Percentiles rank a stretch among this genome's conserved stretches.
Conservation (phyloP, 2,797 vertebrate species). For the Falco naumanni region DNA sequence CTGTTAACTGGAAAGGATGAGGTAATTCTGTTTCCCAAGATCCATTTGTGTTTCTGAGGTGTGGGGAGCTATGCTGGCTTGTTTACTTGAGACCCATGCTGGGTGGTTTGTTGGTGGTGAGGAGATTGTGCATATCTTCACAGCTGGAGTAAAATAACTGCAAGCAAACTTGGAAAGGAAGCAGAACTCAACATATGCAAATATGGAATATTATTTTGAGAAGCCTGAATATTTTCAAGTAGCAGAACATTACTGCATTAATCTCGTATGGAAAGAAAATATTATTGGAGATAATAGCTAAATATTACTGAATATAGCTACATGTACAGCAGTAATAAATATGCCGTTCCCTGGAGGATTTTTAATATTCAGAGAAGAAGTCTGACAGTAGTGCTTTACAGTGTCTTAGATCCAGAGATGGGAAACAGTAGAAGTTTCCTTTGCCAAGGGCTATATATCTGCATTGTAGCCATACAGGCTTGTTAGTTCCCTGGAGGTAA, state of each 20-base stretch:
- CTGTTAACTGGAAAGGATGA: background rate
- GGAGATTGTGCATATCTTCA: background rate
- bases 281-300: background rate
- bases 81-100: background rate
- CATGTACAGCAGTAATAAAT: background rate
- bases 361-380: background rate
- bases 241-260: conserved; percentile 4
- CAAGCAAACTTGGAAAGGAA: background rate
- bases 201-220: background rate
- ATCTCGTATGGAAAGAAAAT: background rate
- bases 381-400: background rate
- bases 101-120: background rate
- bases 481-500: background rate
- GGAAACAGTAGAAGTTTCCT: background rate
- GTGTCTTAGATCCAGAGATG: background rate
- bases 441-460: background rate
- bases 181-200: background rate
- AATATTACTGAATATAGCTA: background rate
- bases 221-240: background rate
- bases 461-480: background rate
- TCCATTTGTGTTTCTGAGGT: background rate
- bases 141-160: background rate
- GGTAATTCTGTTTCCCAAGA: background rate
- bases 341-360: background rate
- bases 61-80: background rate